phyloP scores from a whole-genome alignment of 2,888 invertebrate genomes.

The Cyaniris semiargus region DNA sequence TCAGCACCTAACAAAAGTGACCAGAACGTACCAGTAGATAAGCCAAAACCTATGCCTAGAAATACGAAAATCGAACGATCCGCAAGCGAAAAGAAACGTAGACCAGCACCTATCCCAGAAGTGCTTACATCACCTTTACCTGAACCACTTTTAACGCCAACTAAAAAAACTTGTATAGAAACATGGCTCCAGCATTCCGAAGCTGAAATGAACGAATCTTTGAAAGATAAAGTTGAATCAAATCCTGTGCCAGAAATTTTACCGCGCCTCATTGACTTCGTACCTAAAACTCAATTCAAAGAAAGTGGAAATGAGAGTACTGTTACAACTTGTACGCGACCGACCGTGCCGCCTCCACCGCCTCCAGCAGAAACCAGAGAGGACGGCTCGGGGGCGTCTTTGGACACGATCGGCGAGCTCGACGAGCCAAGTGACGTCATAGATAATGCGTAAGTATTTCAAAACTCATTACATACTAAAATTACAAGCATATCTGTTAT shows the following conservation, averaged over 20 bases:
- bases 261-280: conserved; percentile 86
- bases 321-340: conserved; percentile 53
- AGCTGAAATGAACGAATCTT: conserved; percentile 72
- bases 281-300: conserved; percentile 82
- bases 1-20: conserved; percentile 53
- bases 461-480: conserved; percentile 28
- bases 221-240: conserved; percentile 66
- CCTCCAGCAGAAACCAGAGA: conserved; percentile 71
- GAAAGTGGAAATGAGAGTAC: conserved; percentile 53
- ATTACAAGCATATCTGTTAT: neutral
- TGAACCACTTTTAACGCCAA: conserved; percentile 68
- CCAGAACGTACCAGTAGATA: conserved; percentile 52
- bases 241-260: conserved; percentile 70
- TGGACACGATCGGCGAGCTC: conserved; percentile 86
- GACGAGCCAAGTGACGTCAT: conserved; percentile 80
- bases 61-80: conserved; percentile 73
- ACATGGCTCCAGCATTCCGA: conserved; percentile 74
- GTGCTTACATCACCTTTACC: conserved; percentile 54
- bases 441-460: conserved; percentile 65
- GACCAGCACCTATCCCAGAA: conserved; percentile 59
- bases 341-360: conserved; percentile 67
- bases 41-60: conserved; percentile 80
- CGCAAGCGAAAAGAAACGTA: conserved; percentile 65
- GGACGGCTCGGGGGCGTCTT: conserved; percentile 81
- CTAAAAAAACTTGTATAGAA: conserved; percentile 75